Evolutionary conservation across 2,797 vertebrate species (phyloP).

Genomic region (Sibirionetta formosa): DNA sequence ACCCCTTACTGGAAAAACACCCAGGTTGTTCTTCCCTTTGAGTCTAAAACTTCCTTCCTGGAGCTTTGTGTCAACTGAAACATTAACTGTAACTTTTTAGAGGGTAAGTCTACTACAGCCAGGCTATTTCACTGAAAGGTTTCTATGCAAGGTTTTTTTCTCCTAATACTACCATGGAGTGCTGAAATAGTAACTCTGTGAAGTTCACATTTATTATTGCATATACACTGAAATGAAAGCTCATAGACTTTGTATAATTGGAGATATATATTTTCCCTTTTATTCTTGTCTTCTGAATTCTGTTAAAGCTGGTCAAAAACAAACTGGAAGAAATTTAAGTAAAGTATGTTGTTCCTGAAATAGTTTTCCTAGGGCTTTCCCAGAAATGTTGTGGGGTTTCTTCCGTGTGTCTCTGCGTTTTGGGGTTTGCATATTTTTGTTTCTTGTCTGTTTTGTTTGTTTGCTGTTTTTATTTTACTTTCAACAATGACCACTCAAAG

Average conservation of each 20-base stretch:
- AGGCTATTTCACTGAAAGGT: neutral
- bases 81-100: neutral
- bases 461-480: neutral
- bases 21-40: neutral
- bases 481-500: neutral
- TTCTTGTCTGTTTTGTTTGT: neutral
- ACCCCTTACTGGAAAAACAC: conserved; percentile 29
- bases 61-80: neutral
- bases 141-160: neutral
- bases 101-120: neutral
- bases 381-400: neutral
- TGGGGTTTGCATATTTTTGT: neutral
- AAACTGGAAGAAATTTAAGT: neutral
- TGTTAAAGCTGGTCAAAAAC: neutral
- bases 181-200: neutral
- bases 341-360: neutral
- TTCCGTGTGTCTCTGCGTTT: neutral
- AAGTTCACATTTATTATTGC: neutral
- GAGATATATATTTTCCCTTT: neutral
- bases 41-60: neutral
- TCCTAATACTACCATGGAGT: neutral
- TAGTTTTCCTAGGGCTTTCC: conserved; percentile 13
- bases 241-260: neutral
- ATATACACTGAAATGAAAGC: neutral
- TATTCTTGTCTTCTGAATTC: neutral